Conservation (phyloP, 2,888 invertebrate genomes). For the Allolobophora icterica region DNA sequence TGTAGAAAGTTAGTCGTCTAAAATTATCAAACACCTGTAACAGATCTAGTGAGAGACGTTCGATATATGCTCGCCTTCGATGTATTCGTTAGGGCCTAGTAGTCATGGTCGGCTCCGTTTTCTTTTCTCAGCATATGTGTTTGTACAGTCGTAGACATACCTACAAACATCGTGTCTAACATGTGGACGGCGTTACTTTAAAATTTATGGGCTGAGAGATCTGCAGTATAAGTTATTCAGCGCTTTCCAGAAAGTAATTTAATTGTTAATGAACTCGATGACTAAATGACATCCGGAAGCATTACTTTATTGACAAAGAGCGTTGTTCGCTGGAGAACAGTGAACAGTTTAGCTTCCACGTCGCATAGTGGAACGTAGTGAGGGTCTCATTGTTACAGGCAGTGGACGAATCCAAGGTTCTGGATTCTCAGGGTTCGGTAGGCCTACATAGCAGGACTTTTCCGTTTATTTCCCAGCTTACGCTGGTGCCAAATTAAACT, state of each 20-base stretch:
- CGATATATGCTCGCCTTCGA: background rate
- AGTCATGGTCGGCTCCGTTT: too few relatives aligned
- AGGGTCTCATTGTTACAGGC: too few relatives aligned
- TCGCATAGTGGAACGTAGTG: too few relatives aligned
- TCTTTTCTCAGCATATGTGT: background rate
- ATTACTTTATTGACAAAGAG: background rate
- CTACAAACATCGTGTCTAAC: background rate
- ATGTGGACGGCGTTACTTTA: background rate
- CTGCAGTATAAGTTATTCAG: background rate
- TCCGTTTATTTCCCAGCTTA: too few relatives aligned
- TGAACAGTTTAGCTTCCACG: background rate
- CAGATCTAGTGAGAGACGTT: background rate
- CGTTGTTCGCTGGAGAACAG: background rate
- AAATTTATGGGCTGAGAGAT: background rate
- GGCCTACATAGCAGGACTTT: too few relatives aligned
- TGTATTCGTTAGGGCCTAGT: too few relatives aligned
- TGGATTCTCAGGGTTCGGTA: too few relatives aligned
- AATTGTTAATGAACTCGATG: background rate
- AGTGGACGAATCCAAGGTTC: too few relatives aligned
- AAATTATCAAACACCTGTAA: slow-evolving; percentile 10
- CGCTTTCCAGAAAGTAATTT: background rate
- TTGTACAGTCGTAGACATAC: background rate
- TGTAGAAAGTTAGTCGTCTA: background rate
- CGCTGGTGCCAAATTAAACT: too few relatives aligned
- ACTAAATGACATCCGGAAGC: background rate